Percentiles rank a stretch among this genome's conserved stretches.
Conservation (phyloP, 2,797 vertebrate genomes). For the Micromesistius poutassou region DNA sequence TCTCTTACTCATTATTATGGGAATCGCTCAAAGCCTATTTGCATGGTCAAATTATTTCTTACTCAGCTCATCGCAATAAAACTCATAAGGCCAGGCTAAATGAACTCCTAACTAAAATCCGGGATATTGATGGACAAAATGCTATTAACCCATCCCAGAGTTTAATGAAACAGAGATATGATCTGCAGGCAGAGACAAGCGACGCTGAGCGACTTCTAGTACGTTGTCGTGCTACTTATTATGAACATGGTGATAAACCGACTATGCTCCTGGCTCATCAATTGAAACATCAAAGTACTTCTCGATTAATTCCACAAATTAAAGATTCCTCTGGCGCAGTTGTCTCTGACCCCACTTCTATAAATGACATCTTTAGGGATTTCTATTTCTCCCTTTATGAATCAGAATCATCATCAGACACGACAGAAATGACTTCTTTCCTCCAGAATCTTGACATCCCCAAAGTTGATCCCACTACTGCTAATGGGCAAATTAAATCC, state of each 20-base stretch:
- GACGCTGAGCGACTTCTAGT: not conserved
- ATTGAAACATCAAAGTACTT: not conserved
- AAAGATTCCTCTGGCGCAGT: not conserved
- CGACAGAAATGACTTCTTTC: not conserved
- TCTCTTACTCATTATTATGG: slow-evolving; percentile 9
- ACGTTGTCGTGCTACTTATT: not conserved
- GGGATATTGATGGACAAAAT: not conserved
- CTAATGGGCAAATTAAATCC: not conserved
- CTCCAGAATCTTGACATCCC: not conserved
- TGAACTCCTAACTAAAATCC: not conserved
- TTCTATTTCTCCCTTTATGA: not conserved
- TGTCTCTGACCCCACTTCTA: not conserved
- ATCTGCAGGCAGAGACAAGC: not conserved
- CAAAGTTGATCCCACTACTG: not conserved
- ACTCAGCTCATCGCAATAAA: not conserved
- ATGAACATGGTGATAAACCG: not conserved
- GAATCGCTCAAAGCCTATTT: not conserved
- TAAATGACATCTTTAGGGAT: not conserved
- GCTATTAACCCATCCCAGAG: not conserved
- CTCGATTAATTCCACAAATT: slow-evolving; percentile 5
- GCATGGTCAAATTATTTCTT: not conserved
- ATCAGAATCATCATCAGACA: not conserved
- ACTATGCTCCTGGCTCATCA: not conserved
- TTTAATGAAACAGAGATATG: not conserved
- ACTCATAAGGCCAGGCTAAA: not conserved